A percentile compares a stretch with the other conserved stretches of the same genome.
Evolutionary conservation across 2,888 invertebrate genomes (phyloP).

Genomic region (Sthenelais limicola): DNA sequence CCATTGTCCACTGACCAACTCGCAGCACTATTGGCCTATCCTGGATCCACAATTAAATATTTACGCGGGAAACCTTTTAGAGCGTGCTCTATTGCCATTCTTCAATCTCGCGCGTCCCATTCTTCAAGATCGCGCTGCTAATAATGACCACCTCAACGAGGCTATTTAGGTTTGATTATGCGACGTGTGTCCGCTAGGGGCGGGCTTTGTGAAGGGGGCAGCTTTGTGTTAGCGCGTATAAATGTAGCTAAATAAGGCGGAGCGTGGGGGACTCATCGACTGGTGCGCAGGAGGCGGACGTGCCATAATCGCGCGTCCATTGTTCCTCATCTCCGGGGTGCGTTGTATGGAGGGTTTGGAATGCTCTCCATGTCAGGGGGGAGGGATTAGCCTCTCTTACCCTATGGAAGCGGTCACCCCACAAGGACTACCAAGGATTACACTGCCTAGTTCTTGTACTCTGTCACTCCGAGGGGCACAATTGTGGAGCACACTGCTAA

Average conservation of each 20-base stretch:
- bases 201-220: background rate
- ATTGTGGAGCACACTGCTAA: no score
- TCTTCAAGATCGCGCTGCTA: no score
- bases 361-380: background rate
- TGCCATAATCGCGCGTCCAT: background rate
- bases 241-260: constrained; percentile 38
- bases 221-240: background rate
- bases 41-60: no score
- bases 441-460: no score
- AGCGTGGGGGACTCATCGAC: background rate
- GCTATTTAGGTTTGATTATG: background rate
- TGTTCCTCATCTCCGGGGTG: constrained; percentile 12
- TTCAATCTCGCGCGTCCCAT: no score
- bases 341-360: background rate
- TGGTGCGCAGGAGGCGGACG: constrained; percentile 5
- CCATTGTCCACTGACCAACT: no score
- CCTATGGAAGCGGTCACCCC: no score
- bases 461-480: no score
- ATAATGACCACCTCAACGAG: background rate
- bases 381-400: background rate
- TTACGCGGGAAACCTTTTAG: no score
- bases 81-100: no score
- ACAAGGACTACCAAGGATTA: no score
- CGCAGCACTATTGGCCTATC: no score
- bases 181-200: background rate